Evolutionary conservation across 2,797 vertebrate species (phyloP).

Genomic region (Poeciliopsis presidionis): DNA sequence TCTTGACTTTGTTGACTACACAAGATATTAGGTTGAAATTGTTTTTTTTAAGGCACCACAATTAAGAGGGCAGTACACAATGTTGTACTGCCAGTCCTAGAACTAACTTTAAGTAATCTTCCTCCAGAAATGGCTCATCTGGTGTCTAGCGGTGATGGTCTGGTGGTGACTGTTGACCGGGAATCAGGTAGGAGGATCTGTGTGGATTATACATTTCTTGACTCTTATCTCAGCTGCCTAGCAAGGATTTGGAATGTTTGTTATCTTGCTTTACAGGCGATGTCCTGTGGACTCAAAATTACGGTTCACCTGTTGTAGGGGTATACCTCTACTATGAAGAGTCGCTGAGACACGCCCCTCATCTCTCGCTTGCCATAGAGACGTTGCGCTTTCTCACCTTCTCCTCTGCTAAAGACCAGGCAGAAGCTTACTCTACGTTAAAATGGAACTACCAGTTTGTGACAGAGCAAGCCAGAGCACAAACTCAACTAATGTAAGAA

Average conservation of each 20-base stretch:
- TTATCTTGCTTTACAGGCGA: slow-evolving; percentile 71
- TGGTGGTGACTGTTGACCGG: slow-evolving; percentile 92
- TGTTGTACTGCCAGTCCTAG: neutral
- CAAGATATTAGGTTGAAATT: no score
- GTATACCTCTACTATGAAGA: slow-evolving; percentile 93
- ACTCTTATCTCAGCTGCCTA: neutral
- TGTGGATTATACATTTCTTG: slow-evolving; percentile 23
- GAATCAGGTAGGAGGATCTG: slow-evolving; percentile 75
- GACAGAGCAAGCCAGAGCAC: slow-evolving; percentile 84
- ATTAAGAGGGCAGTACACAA: neutral
- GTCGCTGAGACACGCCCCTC: slow-evolving; percentile 87
- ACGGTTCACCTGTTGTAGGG: slow-evolving; percentile 89
- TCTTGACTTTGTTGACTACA: neutral
- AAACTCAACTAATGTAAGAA: slow-evolving; percentile 87
- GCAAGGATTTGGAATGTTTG: neutral
- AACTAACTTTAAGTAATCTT: slow-evolving; percentile 10
- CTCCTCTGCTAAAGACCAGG: slow-evolving; percentile 70
- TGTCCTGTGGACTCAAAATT: slow-evolving; percentile 94
- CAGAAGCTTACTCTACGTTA: slow-evolving; percentile 80
- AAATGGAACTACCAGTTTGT: slow-evolving; percentile 86
- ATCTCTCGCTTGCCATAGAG: slow-evolving; percentile 92
- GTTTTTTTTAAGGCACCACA: no score
- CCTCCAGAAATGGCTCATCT: slow-evolving; percentile 90
- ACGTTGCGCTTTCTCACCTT: slow-evolving; percentile 95
- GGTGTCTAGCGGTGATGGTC: slow-evolving; percentile 89